Evolutionary conservation across 1,140 invertebrate species (phyloP).

Genomic region (Pygmarrhopalites habei): DNA sequence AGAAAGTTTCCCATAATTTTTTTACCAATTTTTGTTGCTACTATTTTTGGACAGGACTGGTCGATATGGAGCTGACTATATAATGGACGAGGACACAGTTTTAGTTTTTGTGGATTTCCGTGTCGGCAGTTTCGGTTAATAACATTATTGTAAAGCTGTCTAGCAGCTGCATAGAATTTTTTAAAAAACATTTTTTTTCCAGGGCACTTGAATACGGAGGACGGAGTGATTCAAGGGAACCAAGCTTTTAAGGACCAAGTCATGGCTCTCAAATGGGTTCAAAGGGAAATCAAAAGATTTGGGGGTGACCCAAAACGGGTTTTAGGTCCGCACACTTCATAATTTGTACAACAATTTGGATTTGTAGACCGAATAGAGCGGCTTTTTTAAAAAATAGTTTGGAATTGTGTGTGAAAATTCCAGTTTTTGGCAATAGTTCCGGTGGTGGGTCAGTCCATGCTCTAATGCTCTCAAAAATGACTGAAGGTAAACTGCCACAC

Average conservation of each 20-base stretch:
- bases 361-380: no score
- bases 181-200: no score
- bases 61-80: not conserved
- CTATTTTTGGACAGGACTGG: no score
- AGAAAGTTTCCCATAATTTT: no score
- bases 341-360: no score
- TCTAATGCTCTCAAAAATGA: not conserved
- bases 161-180: no score
- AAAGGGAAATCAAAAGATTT: slow-evolving; percentile 4
- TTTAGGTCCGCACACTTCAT: no score
- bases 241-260: slow-evolving; percentile 15
- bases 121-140: not conserved
- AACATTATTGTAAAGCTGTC: not conserved
- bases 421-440: slow-evolving; percentile 38
- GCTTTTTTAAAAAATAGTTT: no score
- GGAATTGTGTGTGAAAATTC: slow-evolving; percentile 19
- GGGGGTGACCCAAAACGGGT: slow-evolving; percentile 44
- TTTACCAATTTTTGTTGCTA: no score
- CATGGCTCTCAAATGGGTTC: slow-evolving; percentile 12
- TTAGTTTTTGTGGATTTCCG: not conserved
- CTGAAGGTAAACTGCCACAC: not conserved
- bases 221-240: slow-evolving; percentile 1
- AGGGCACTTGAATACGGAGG: slow-evolving; percentile 5
- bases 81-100: not conserved
- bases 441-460: not conserved